A percentile compares a stretch with the other conserved stretches of the same genome.
phyloP scores from a whole-genome alignment of 1,140 invertebrate species.

The Microplitis demolitor region DNA sequence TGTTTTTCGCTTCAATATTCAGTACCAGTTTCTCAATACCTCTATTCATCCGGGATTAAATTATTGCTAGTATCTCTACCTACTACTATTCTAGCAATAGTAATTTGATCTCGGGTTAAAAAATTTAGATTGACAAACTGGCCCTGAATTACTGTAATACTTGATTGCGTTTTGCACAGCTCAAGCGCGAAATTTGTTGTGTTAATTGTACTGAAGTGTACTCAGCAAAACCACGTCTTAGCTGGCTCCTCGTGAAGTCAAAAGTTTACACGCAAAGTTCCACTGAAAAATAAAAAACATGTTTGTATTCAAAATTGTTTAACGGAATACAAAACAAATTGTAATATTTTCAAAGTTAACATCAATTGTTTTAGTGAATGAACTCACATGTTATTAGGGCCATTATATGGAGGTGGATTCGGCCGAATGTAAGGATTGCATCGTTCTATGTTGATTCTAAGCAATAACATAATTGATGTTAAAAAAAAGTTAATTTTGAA shows the following conservation, averaged over 20 bases:
- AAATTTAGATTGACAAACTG: too few species aligned
- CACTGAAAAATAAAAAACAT: slow-evolving; percentile 35
- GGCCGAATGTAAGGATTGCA: slow-evolving; percentile 55
- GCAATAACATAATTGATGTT: background rate
- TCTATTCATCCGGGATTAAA: too few species aligned
- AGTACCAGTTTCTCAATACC: too few species aligned
- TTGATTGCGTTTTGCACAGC: too few species aligned
- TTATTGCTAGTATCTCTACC: too few species aligned
- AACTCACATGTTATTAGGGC: slow-evolving; percentile 53
- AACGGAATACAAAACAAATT: too few species aligned
- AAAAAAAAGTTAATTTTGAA: background rate
- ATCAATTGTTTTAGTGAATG: background rate
- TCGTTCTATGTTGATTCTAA: slow-evolving; percentile 37
- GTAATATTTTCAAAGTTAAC: background rate
- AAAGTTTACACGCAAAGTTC: slow-evolving; percentile 50
- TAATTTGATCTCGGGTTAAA: too few species aligned
- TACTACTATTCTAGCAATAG: too few species aligned
- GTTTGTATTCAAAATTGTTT: background rate
- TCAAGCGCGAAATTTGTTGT: too few species aligned
- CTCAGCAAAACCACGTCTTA: slow-evolving; percentile 60
- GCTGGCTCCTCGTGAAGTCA: slow-evolving; percentile 60
- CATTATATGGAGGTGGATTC: slow-evolving; percentile 56
- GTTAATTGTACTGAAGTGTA: background rate
- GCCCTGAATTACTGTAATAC: too few species aligned
- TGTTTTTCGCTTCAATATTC: too few species aligned